phyloP scores from a whole-genome alignment of 35 echinoderm and acorn worm species.

The Lytechinus pictus region DNA sequence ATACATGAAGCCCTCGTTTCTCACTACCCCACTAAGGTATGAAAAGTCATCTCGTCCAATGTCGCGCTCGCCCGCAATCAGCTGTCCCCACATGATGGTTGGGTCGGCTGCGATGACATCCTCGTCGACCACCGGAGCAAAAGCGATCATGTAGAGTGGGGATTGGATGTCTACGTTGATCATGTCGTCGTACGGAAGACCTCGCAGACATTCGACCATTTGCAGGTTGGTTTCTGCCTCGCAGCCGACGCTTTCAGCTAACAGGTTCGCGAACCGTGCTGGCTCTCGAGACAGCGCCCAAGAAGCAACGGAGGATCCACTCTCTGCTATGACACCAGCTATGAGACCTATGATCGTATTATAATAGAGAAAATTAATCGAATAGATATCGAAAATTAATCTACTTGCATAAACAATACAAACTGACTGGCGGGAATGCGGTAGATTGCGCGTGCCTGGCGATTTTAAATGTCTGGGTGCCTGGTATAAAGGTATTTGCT shows the following conservation, averaged over 20 bases:
- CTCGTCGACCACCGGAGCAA: constrained; percentile 84
- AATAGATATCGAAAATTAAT: no score
- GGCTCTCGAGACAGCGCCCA: constrained; percentile 81
- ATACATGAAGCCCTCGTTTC: constrained; percentile 80
- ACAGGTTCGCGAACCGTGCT: constrained; percentile 49
- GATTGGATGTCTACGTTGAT: constrained; percentile 64
- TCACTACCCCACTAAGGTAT: constrained; percentile 73
- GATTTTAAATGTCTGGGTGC: no score
- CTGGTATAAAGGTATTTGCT: no score
- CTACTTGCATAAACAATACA: no score
- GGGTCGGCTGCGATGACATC: constrained; percentile 75
- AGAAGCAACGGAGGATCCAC: constrained; percentile 73
- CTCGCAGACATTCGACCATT: constrained; percentile 72
- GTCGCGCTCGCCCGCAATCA: constrained; percentile 54
- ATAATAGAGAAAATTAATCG: not conserved
- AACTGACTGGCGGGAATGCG: no score
- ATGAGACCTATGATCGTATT: constrained; percentile 68
- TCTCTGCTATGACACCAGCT: constrained; percentile 80
- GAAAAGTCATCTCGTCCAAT: constrained; percentile 33
- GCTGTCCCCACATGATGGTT: constrained; percentile 32
- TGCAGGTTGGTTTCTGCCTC: not conserved
- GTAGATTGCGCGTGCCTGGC: no score
- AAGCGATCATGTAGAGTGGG: constrained; percentile 83
- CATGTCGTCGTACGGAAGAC: constrained; percentile 51
- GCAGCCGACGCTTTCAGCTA: constrained; percentile 62